These are phyloP conservation scores for Gallinago undulata DNA, from an alignment of 2,113 vertebrate species.

Conservation along the genomic window DNA sequence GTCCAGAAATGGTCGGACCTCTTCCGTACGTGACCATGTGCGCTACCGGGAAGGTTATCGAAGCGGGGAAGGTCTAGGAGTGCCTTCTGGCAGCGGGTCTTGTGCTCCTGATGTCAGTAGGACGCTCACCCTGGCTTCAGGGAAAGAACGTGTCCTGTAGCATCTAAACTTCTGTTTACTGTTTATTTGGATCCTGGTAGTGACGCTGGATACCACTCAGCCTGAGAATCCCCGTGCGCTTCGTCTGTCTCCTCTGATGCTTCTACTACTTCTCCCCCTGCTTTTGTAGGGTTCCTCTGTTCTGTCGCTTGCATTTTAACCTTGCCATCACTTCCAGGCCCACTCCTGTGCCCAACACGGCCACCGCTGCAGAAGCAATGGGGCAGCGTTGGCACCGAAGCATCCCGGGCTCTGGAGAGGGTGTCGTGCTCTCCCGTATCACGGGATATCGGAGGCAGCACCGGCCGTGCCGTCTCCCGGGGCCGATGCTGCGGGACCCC, in stretches of 20 bases:
- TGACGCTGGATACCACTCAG: background rate
- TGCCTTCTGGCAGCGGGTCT: background rate
- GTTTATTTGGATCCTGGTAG: background rate
- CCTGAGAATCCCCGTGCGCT: background rate
- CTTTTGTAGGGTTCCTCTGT: background rate
- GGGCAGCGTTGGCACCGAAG: background rate
- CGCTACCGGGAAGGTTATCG: background rate
- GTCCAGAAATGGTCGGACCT: background rate
- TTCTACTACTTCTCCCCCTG: background rate
- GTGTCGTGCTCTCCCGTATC: fast-evolving
- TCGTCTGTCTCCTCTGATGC: background rate
- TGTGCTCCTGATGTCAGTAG: background rate
- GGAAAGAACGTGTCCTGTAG: background rate
- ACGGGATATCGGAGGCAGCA: fast-evolving
- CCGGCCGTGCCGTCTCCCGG: background rate
- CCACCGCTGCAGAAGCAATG: background rate
- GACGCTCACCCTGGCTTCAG: background rate
- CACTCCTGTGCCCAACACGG: background rate
- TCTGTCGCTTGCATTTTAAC: background rate
- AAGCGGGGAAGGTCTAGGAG: background rate
- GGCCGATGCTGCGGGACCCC: background rate
- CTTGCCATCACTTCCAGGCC: background rate
- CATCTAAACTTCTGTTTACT: background rate
- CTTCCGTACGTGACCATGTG: background rate
- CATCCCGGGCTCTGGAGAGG: fast-evolving